A percentile compares a stretch with the other conserved stretches of the same genome.
These are phyloP conservation scores for Ciconia stormi DNA, from an alignment of 2,113 vertebrate species.

Conservation along the genomic window DNA sequence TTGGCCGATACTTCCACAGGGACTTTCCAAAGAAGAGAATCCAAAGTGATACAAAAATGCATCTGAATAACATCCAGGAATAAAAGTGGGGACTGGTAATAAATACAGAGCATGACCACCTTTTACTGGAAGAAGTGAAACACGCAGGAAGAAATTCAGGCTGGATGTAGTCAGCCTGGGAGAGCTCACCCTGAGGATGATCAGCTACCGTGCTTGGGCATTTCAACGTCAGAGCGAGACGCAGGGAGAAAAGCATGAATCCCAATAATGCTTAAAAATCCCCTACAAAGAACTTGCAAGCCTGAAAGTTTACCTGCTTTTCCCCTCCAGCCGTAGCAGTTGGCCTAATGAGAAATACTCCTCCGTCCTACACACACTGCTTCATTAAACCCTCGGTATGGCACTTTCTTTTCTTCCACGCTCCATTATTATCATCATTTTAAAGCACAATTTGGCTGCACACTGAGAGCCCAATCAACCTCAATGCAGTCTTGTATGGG, in stretches of 20 bases:
- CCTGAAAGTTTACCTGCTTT: background rate
- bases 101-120: background rate
- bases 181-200: background rate
- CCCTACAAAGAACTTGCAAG: background rate
- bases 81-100: background rate
- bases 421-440: background rate
- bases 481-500: fast-evolving
- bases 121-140: constrained; percentile 55
- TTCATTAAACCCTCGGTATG: fast-evolving
- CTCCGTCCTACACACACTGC: background rate
- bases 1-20: background rate
- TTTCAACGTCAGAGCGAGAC: background rate
- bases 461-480: background rate
- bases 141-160: background rate
- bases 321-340: fast-evolving
- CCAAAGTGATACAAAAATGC: background rate
- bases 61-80: constrained; percentile 43
- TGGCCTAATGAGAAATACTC: background rate
- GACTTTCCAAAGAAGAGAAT: constrained; percentile 69
- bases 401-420: background rate
- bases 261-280: background rate
- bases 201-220: background rate
- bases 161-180: background rate
- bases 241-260: background rate
- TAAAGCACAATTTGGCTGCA: background rate